These are phyloP conservation scores for Apodemus agrarius DNA, from an alignment of 2,797 vertebrate species.

Conservation along the genomic window DNA sequence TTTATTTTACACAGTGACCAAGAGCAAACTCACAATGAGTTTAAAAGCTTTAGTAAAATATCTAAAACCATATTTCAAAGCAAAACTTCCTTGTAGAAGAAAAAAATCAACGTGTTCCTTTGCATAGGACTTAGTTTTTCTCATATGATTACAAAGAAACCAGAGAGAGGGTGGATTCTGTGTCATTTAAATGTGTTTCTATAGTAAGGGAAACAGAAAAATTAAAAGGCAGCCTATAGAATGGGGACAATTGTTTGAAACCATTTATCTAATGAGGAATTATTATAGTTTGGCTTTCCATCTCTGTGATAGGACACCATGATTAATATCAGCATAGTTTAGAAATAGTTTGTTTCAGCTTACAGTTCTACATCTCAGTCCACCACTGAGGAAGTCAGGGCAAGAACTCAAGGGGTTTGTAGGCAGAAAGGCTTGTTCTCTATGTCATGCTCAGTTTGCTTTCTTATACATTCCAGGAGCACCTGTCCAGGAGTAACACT, in stretches of 20 bases:
- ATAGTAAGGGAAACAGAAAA: not conserved
- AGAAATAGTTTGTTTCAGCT: not conserved
- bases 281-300: not conserved
- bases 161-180: not conserved
- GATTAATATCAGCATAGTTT: not conserved
- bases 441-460: not conserved
- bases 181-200: not conserved
- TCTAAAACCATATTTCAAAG: not conserved
- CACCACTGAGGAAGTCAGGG: not conserved
- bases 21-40: not conserved
- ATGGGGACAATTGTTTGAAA: not conserved
- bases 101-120: not conserved
- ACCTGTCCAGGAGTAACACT: not conserved
- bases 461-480: not conserved
- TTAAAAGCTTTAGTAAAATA: not conserved
- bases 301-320: too few species aligned
- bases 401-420: not conserved
- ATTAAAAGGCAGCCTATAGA: not conserved
- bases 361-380: not conserved
- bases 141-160: not conserved
- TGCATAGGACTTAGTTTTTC: not conserved
- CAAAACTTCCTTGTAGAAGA: not conserved
- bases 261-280: not conserved
- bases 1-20: not conserved
- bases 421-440: not conserved